A percentile compares a stretch with the other conserved stretches of the same genome.
These are phyloP conservation scores for Isoperla grammatica DNA, from an alignment of 2,888 invertebrate genomes.

Conservation along the genomic window DNA sequence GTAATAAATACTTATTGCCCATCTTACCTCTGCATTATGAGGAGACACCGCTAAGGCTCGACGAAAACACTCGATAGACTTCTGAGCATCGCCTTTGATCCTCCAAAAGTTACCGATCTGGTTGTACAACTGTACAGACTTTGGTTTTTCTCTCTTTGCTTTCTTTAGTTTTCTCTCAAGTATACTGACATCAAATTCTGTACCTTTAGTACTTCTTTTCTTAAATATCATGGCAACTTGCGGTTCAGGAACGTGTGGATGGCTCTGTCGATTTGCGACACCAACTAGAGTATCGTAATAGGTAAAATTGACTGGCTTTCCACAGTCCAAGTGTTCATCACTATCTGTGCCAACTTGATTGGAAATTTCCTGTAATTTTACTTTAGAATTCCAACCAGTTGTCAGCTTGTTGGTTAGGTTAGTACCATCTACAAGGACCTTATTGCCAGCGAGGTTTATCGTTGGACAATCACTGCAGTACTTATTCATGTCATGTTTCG, in stretches of 20 bases:
- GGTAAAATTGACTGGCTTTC: slow-evolving; percentile 80
- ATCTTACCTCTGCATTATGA: slow-evolving; percentile 68
- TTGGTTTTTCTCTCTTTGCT: slow-evolving; percentile 76
- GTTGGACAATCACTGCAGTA: slow-evolving; percentile 56
- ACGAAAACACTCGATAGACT: slow-evolving; percentile 85
- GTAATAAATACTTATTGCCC: slow-evolving; percentile 11
- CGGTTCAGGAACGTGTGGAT: slow-evolving; percentile 81
- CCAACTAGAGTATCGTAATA: slow-evolving; percentile 85
- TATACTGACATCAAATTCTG: slow-evolving; percentile 67
- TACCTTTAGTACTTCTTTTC: slow-evolving; percentile 53
- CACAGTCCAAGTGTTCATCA: slow-evolving; percentile 59
- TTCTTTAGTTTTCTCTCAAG: slow-evolving; percentile 69
- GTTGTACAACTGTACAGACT: slow-evolving; percentile 78
- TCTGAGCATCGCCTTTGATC: slow-evolving; percentile 79
- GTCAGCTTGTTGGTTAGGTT: slow-evolving; percentile 4
- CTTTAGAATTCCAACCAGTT: slow-evolving; percentile 19
- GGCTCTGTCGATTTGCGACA: slow-evolving; percentile 73
- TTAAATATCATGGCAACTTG: slow-evolving; percentile 72
- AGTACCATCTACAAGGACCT: neutral
- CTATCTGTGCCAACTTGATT: slow-evolving; percentile 20
- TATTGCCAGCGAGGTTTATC: slow-evolving; percentile 6
- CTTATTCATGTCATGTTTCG: slow-evolving; percentile 59
- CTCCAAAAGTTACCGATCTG: slow-evolving; percentile 91
- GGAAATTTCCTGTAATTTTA: slow-evolving; percentile 28
- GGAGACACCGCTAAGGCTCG: slow-evolving; percentile 79